Evolutionary conservation across 2,113 vertebrate species (phyloP).

Genomic region (Theropithecus gelada): DNA sequence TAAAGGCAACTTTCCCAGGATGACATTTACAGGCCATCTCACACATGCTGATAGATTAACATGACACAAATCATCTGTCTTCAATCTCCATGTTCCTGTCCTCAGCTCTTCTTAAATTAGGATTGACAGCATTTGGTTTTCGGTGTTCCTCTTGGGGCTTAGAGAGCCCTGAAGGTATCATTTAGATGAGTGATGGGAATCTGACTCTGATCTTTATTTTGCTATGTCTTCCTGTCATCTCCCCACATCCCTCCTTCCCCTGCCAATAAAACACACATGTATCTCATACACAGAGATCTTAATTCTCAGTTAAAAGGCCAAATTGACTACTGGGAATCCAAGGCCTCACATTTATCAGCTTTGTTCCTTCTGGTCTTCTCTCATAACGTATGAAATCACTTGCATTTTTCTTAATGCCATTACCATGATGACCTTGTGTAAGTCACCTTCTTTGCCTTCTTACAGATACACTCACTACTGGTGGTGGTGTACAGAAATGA

Average conservation of each 20-base stretch:
- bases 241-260: no score
- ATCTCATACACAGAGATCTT: neutral
- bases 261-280: neutral
- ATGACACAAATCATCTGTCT: slow-evolving; percentile 40
- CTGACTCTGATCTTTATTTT: neutral
- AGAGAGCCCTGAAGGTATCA: neutral
- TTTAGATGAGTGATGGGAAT: no score
- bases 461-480: no score
- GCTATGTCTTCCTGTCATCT: neutral
- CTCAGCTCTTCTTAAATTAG: neutral
- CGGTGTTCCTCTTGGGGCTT: neutral
- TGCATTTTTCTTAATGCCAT: neutral
- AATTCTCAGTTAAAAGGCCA: neutral
- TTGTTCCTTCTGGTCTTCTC: neutral
- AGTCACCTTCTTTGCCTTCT: neutral
- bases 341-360: neutral
- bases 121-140: neutral
- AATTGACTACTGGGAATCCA: neutral
- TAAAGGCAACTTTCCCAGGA: slow-evolving; percentile 38
- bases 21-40: slow-evolving; percentile 54
- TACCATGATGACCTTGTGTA: neutral
- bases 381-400: neutral
- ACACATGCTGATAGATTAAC: slow-evolving; percentile 44
- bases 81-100: neutral
- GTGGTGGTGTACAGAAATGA: fast-evolving